Evolutionary conservation across 2,113 vertebrate genomes (phyloP), one percentile per base, ranked within the genome.

Genomic region (Notiomystis cincta): DNA sequence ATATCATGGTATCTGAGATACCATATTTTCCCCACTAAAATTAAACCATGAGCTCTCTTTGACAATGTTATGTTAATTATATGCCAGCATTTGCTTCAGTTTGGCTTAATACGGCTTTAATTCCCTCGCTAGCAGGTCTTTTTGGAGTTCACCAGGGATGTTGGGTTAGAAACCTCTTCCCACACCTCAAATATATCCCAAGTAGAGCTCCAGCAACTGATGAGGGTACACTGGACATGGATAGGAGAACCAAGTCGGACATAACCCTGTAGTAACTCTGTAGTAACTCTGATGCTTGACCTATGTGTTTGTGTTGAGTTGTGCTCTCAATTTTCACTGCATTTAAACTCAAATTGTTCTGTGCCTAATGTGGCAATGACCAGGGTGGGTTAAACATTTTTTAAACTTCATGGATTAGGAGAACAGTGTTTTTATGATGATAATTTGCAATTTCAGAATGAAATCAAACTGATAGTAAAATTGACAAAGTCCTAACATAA

Each of bases 11-110:
- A 95, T 96, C 94, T 82, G 77, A 96, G 95, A 95, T 97, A 92
- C 96, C 94, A 96, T 67, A 94, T 96, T 95, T 97, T 94, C 78
- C 69, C 70, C 77, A n/a, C 95, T 97, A 97, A 95, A 97, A 95
- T 96, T 96, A 96, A 95, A 95, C 77, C 42, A n/a, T 38, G 93
- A 94, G 77, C 87, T 95, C 83, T 71, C 93, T 85, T 94, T 89
- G 89, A 89, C 87, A 87, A 94, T 96, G 72, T 23, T 89, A 16
- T 95, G 72, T 87, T 95, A 95, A 92, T 95, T 92, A 60, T 53
- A 56, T 64, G 73, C 89, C 65, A 79, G 17, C 12, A 0, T 87
- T 94, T 58, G 75, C 89, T 89, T 81, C 47, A n/a, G 20, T 81
- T 78, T 84, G 91, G n/a, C 73, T 95, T 61, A 89, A 91, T 82